phyloP scores from a whole-genome alignment of 2,888 invertebrate species.

The Tribolium freemani region DNA sequence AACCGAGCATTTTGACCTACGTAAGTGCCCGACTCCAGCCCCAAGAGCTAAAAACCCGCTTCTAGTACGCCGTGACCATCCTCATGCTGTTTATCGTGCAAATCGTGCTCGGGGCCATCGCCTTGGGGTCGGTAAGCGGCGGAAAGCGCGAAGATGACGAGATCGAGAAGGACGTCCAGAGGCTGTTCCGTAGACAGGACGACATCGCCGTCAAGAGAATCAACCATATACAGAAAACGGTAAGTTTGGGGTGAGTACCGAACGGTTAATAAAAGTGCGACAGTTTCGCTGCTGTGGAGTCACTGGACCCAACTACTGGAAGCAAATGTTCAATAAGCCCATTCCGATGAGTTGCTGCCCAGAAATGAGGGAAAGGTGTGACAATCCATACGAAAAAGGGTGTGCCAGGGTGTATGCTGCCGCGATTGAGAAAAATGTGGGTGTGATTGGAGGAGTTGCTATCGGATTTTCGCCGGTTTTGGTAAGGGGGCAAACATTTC shows the following conservation, averaged over 20 bases:
- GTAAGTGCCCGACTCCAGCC: conserved; percentile 2
- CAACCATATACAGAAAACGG: conserved; percentile 38
- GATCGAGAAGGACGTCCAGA: conserved; percentile 19
- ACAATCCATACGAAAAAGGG: conserved; percentile 27
- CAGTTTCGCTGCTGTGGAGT: conserved; percentile 42
- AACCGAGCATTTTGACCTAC: conserved; percentile 26
- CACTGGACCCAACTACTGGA: conserved; percentile 39
- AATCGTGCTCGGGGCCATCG: conserved; percentile 42
- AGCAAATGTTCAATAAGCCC: conserved; percentile 17
- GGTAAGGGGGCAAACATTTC: neutral
- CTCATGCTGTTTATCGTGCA: conserved; percentile 41
- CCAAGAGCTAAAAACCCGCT: neutral
- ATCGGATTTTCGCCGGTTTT: conserved; percentile 38
- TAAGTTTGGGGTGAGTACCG: neutral
- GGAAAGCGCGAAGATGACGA: conserved; percentile 23
- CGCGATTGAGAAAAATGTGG: conserved; percentile 33
- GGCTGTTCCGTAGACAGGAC: conserved; percentile 30
- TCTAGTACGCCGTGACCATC: conserved; percentile 34
- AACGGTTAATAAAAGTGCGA: neutral
- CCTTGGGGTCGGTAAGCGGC: conserved; percentile 23
- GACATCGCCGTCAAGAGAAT: conserved; percentile 23
- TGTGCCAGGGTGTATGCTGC: conserved; percentile 29
- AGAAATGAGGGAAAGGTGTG: conserved; percentile 24
- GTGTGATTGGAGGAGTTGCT: conserved; percentile 41
- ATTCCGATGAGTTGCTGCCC: conserved; percentile 35